Base-by-base conservation (phyloP, 2,888 invertebrate species). In the Sisyra terminalis region DNA sequence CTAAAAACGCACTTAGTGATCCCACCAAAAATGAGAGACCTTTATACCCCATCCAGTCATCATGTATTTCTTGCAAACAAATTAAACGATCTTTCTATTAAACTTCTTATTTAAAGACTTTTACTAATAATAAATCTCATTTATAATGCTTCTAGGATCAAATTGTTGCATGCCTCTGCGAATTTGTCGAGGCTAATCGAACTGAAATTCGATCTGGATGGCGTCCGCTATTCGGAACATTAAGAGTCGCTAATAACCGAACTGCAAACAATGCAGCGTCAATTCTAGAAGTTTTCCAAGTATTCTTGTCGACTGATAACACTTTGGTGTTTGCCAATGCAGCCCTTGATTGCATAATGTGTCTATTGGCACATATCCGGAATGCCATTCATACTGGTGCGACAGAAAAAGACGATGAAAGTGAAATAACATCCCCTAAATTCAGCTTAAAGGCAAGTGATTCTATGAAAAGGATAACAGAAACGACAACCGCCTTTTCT, bases 171-270 rank as follows among this genome's bases (percentile, higher is more conserved):
- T 92, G 90, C 51, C 78, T 96, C 39, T 93, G 93, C 59, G 93
- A 93, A 62, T 88, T 96, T 53, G 94, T 97, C 0, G 93, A 94
- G 61, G 88, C 88, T 0, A 92, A 89, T 59, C 73, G 89, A 51
- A 82, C 84, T 46, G 92, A 94, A 66, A 90, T 96, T 34, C 76
- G 87, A 50, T 93, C 92, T 0, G 96, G 96, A 0, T 97, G 96
- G 96, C 71, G 94, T 42, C 90, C 96, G 1, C 65, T 97, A 2
- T 97, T 97, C 57, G 92, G 92, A 9, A 92, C 94, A 1, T 63
- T 97, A 35, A 74, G 92, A 14, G 89, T 90, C 36, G 90, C 93
- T 0, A 82, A 80, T 52, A 63, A 67, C 1, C 70, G 71, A 52
- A 58, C 66, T 46, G 72, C 64, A 52, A 81, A 80, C 50, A 76